Conservation (phyloP, 2,888 invertebrate genomes). For the Atethmia centrago region DNA sequence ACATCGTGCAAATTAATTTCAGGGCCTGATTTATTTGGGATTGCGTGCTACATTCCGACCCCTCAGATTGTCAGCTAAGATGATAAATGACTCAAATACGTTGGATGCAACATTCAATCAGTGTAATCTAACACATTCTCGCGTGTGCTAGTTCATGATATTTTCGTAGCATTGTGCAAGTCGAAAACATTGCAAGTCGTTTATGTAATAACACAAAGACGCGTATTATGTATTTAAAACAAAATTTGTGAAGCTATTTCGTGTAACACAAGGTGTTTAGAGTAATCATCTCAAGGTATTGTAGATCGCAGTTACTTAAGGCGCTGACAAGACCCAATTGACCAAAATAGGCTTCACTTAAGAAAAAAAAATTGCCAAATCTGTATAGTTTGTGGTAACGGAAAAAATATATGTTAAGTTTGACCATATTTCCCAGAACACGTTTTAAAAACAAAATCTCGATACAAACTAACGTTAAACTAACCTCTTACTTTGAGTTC, state of each 20-base stretch:
- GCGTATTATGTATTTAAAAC: slow-evolving; percentile 54
- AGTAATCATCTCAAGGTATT: slow-evolving; percentile 36
- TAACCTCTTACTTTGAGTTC: too few species aligned
- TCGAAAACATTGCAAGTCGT: slow-evolving; percentile 47
- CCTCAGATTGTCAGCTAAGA: slow-evolving; percentile 28
- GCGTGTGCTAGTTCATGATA: slow-evolving; percentile 51
- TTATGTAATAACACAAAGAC: slow-evolving; percentile 57
- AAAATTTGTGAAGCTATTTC: slow-evolving; percentile 45
- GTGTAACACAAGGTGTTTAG: slow-evolving; percentile 34
- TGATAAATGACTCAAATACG: slow-evolving; percentile 57
- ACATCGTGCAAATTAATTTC: slow-evolving; percentile 27
- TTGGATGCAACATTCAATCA: slow-evolving; percentile 57
- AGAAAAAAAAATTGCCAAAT: too few species aligned
- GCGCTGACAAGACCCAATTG: too few species aligned
- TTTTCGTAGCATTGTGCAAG: slow-evolving; percentile 59
- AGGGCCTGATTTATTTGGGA: slow-evolving; percentile 29
- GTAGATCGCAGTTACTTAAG: too few species aligned
- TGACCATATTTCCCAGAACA: too few species aligned
- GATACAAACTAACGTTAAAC: too few species aligned
- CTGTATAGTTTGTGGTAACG: too few species aligned
- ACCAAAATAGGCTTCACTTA: too few species aligned
- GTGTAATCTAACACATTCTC: slow-evolving; percentile 50
- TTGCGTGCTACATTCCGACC: slow-evolving; percentile 32
- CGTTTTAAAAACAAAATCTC: too few species aligned
- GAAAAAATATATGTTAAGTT: too few species aligned